Evolutionary conservation across 2,113 vertebrate species (phyloP).

Genomic region (Odocoileus virginianus): DNA sequence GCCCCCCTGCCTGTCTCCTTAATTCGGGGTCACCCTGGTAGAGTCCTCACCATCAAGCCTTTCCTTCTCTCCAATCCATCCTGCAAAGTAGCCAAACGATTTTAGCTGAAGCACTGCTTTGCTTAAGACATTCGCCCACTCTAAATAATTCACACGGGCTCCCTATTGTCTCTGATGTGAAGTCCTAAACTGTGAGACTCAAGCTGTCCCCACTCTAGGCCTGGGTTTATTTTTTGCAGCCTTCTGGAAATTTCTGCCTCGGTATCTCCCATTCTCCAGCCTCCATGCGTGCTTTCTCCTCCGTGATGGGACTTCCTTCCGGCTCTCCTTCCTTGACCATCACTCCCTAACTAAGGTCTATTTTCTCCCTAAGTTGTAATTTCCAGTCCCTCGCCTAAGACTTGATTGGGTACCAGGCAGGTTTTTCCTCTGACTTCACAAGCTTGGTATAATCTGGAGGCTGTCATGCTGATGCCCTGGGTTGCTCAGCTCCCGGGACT

Average conservation of each 20-base stretch:
- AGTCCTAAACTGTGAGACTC: neutral
- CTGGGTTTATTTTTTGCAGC: neutral
- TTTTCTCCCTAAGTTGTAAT: neutral
- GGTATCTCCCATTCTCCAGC: neutral
- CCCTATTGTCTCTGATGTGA: neutral
- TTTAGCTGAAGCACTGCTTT: neutral
- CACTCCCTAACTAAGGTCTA: neutral
- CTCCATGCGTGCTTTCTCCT: neutral
- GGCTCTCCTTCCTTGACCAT: neutral
- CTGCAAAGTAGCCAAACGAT: neutral
- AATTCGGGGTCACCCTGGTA: neutral
- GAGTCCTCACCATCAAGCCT: neutral
- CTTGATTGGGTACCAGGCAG: neutral
- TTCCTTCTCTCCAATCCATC: fast-evolving
- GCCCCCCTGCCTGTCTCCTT: neutral
- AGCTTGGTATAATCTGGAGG: neutral
- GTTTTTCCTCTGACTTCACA: neutral
- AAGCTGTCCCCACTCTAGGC: too few relatives aligned
- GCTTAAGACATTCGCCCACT: neutral
- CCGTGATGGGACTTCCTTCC: neutral
- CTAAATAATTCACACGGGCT: neutral
- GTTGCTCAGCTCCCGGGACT: fast-evolving
- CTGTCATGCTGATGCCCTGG: fast-evolving
- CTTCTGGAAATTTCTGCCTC: neutral
- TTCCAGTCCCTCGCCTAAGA: neutral